Evolutionary conservation across 2,113 vertebrate genomes (phyloP).

Genomic region (Corythaixoides concolor): DNA sequence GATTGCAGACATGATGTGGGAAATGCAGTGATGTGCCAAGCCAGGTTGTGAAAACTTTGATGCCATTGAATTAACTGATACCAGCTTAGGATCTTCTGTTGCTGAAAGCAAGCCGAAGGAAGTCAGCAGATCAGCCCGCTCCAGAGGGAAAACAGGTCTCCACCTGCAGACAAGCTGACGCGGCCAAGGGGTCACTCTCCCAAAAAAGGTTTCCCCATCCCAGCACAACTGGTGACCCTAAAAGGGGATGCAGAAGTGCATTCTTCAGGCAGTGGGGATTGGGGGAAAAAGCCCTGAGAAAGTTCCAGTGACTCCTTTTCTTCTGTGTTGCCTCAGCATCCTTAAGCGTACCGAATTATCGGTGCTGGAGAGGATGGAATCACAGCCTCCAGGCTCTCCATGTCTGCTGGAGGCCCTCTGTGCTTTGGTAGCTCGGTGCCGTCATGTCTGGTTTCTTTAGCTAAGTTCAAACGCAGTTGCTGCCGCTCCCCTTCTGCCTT

Average conservation of each 20-base stretch:
- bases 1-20: neutral
- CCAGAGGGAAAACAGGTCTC: too few relatives aligned
- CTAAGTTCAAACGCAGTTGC: fast-evolving
- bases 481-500: neutral
- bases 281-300: fast-evolving
- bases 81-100: neutral
- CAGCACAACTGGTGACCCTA: neutral
- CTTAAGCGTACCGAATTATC: fast-evolving
- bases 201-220: neutral
- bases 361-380: neutral
- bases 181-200: neutral
- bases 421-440: neutral
- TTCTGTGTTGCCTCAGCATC: neutral
- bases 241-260: neutral
- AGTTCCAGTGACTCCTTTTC: neutral
- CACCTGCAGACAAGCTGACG: fast-evolving
- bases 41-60: neutral
- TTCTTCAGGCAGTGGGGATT: neutral
- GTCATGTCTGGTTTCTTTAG: fast-evolving
- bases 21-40: neutral
- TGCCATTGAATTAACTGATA: neutral
- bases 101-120: neutral
- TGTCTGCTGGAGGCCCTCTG: too few relatives aligned
- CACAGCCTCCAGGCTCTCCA: neutral
- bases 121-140: neutral